A percentile compares a stretch with the other conserved stretches of the same genome.
Conservation (phyloP, 2,113 vertebrate genomes). For the Puffinus mauretanicus region DNA sequence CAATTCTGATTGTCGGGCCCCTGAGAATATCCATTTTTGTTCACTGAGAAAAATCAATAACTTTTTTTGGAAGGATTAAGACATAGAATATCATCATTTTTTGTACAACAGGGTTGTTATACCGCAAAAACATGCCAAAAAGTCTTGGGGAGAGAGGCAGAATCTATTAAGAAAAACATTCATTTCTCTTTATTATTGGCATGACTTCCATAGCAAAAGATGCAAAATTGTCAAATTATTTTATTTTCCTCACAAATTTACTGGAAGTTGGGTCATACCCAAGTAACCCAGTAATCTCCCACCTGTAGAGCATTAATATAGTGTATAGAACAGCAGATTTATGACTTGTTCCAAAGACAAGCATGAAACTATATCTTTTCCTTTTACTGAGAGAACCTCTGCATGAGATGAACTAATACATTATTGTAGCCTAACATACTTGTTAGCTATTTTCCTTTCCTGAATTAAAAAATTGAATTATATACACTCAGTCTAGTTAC, state of each 20-base stretch:
- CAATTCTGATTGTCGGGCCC: neutral
- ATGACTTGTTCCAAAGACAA: constrained; percentile 38
- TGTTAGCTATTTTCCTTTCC: constrained; percentile 72
- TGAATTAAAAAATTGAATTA: constrained; percentile 83
- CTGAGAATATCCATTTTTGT: constrained; percentile 4
- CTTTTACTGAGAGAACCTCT: neutral
- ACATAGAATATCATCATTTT: neutral
- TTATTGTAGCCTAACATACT: constrained; percentile 64
- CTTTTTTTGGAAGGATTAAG: neutral
- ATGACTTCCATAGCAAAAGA: neutral
- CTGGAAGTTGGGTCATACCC: neutral
- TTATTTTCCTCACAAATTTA: constrained; percentile 32
- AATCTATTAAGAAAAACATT: neutral
- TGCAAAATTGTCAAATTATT: constrained; percentile 13
- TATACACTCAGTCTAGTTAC: constrained; percentile 73
- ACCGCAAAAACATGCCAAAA: neutral
- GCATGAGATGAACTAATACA: constrained; percentile 37
- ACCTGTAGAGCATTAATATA: constrained; percentile 39
- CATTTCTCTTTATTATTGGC: neutral
- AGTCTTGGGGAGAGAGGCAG: neutral
- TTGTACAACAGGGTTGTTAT: neutral
- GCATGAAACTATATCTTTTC: constrained; percentile 24
- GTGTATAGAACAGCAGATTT: constrained; percentile 38
- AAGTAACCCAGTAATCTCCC: neutral
- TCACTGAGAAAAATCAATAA: neutral